These are phyloP conservation scores for Prinia subflava DNA, from an alignment of 2,113 vertebrate species.

Conservation along the genomic window DNA sequence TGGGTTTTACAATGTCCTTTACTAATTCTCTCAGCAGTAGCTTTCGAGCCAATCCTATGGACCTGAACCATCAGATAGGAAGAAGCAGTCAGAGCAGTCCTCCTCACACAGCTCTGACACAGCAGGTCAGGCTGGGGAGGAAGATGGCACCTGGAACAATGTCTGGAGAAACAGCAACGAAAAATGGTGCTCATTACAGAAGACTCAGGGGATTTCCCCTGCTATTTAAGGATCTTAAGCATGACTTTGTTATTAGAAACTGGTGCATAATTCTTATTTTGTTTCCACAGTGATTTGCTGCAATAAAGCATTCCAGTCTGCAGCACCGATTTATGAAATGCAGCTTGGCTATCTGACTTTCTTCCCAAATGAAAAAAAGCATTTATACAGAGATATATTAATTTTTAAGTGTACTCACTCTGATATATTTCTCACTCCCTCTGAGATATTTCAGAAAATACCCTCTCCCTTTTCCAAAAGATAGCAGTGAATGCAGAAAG, in stretches of 20 bases:
- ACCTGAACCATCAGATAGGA: background rate
- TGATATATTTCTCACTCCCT: background rate
- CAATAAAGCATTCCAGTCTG: background rate
- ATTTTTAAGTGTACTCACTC: background rate
- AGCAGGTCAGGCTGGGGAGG: background rate
- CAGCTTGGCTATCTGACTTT: background rate
- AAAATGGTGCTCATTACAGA: background rate
- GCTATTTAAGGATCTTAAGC: background rate
- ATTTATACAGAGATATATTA: background rate
- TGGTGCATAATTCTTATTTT: background rate
- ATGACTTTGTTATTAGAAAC: background rate
- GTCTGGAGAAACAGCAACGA: background rate
- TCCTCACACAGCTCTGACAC: background rate
- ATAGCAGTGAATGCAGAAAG: background rate
- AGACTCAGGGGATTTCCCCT: background rate
- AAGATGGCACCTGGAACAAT: background rate
- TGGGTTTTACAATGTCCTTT: background rate
- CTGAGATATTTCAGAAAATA: background rate
- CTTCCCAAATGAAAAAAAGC: background rate
- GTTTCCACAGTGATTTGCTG: background rate
- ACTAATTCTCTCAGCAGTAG: background rate
- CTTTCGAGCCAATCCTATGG: background rate
- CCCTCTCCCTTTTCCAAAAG: background rate
- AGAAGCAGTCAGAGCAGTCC: background rate
- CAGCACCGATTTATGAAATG: background rate